A percentile compares a stretch with the other conserved stretches of the same genome.
Conservation (phyloP, 2,888 invertebrate genomes). For the Macrophya annulata region DNA sequence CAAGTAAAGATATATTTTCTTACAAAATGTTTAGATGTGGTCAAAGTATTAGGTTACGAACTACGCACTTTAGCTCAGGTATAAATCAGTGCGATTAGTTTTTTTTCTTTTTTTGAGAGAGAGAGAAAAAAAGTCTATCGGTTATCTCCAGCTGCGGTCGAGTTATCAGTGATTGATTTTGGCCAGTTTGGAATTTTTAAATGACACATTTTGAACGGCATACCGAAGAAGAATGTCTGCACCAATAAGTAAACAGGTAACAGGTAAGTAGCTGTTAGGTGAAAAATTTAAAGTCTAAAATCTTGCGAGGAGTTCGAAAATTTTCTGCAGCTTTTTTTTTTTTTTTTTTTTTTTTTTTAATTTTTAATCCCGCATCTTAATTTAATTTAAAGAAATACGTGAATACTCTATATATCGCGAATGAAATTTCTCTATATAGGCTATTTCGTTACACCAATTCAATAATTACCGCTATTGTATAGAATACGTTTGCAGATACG, state of each 20-base stretch:
- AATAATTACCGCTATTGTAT: background rate
- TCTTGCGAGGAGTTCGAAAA: background rate
- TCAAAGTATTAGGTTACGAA: background rate
- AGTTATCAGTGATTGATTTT: conserved; percentile 46
- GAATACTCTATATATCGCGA: background rate
- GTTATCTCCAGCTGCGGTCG: conserved; percentile 41
- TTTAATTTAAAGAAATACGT: background rate
- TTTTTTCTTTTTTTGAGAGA: too few species aligned
- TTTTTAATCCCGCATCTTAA: background rate
- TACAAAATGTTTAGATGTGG: background rate
- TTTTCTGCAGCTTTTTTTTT: background rate
- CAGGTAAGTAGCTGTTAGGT: background rate
- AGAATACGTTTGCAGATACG: conserved; percentile 4
- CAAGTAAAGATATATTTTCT: background rate
- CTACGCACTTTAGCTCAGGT: conserved; percentile 29
- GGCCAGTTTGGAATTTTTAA: conserved; percentile 44
- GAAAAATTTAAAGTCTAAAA: background rate
- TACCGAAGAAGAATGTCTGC: conserved; percentile 35
- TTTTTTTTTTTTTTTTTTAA: too few species aligned
- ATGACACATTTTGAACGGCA: conserved; percentile 46
- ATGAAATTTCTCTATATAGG: background rate
- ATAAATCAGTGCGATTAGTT: background rate
- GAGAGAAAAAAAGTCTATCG: background rate
- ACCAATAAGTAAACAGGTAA: background rate
- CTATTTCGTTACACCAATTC: background rate